Percentiles rank a stretch among this genome's conserved stretches.
Evolutionary conservation across 1,140 invertebrate species (phyloP).

Genomic region (Condylostylus longicornis): DNA sequence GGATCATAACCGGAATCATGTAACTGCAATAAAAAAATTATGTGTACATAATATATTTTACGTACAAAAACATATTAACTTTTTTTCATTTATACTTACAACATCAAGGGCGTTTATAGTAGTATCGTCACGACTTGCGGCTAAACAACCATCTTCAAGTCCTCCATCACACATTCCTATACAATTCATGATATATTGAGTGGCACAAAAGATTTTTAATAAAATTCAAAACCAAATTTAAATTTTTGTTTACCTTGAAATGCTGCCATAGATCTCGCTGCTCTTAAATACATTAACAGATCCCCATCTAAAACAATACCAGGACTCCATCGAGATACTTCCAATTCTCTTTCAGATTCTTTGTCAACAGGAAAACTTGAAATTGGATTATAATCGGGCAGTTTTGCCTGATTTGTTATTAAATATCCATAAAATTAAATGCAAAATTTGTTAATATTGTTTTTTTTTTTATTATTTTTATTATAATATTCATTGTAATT

Average conservation of each 20-base stretch:
- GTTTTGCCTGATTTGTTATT: conserved; percentile 30
- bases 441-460: no score
- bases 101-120: conserved; percentile 94
- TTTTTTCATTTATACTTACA: conserved; percentile 39
- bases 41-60: conserved; percentile 3
- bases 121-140: conserved; percentile 90
- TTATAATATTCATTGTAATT: background rate
- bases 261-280: conserved; percentile 87
- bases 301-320: conserved; percentile 82
- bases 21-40: conserved; percentile 41
- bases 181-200: background rate
- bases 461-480: conserved; percentile 3
- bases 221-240: no score
- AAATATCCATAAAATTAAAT: no score
- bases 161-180: conserved; percentile 94
- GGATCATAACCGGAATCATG: conserved; percentile 92
- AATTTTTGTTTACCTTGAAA: conserved; percentile 40
- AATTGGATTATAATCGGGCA: conserved; percentile 35
- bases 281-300: conserved; percentile 91
- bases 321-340: conserved; percentile 87
- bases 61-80: background rate
- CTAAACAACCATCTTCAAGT: conserved; percentile 90
- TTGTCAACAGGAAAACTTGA: conserved; percentile 33
- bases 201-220: background rate
- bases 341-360: conserved; percentile 37